Evolutionary conservation across 2,797 vertebrate species (phyloP).

Genomic region (Dryobates pubescens): DNA sequence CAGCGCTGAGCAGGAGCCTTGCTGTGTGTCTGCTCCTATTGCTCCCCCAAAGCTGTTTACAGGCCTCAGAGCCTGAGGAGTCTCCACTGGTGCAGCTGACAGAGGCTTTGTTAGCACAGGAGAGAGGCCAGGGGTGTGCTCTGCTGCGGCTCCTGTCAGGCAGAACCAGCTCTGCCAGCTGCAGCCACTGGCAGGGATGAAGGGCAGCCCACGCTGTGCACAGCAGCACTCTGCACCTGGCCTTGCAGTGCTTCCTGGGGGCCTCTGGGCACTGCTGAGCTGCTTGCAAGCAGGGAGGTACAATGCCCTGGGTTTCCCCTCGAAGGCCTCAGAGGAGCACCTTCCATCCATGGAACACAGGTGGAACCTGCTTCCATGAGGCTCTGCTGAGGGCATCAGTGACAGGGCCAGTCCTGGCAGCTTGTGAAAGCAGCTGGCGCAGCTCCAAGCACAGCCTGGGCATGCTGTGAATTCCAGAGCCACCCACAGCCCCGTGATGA

Average conservation of each 20-base stretch:
- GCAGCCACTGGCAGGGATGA: neutral
- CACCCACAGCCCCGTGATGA: neutral
- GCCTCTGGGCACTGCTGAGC: neutral
- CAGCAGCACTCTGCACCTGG: neutral
- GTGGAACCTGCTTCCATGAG: neutral
- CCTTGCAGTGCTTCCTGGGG: rapidly evolving
- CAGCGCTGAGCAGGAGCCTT: neutral
- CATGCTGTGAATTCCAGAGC: neutral
- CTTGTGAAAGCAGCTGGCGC: neutral
- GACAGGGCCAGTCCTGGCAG: neutral
- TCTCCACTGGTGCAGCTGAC: neutral
- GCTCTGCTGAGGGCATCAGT: neutral
- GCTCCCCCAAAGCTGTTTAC: neutral
- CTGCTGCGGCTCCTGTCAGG: neutral
- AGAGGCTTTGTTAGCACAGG: neutral
- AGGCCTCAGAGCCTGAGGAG: neutral
- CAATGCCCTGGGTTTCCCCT: neutral
- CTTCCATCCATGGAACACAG: neutral
- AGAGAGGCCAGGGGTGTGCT: neutral
- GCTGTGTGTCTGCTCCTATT: neutral
- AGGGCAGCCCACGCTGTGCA: neutral
- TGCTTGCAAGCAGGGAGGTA: neutral
- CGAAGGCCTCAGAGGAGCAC: neutral
- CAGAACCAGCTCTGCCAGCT: neutral
- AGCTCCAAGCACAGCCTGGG: neutral